Base-by-base conservation (phyloP, 1,140 invertebrate genomes). In the Leptinotarsa lineolata region DNA sequence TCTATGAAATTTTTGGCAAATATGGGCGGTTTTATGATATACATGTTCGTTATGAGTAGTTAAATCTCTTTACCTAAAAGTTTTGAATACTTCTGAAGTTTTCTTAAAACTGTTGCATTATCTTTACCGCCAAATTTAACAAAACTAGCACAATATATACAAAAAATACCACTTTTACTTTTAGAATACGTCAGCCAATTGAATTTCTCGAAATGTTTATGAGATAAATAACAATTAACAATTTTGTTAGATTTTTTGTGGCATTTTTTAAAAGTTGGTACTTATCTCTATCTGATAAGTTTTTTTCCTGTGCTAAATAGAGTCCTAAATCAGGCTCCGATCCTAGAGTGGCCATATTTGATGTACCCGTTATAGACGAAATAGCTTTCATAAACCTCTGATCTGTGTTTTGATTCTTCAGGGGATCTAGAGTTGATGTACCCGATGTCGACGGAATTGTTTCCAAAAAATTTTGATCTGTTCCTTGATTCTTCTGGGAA, bases 1-100 rank as follows among this genome's bases (percentile, higher is more conserved):
- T 46, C 6, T 64, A 72, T 64, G 18, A 72, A 72, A 59, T 69
- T 39, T 48, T 58, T 21, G 46, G 44, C 21, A 8, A 21, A 67
- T 21, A 71, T 16, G 16, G 46, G 21, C 70, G 15, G 61, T 24
- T 61, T 63, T 71, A 64, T 71, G 70, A 71, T 71, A 64, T 12
- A 22, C 12, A 48, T 64, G 15, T 66, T 65, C 45, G 20, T 66
- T 46, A 48, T 72, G 61, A 13, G n/a, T 67, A 66, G n/a, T 16
- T 67, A 72, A 48, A 30, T 22, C 30, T 39, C 39, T 46, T 44
- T 72, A 12, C 70, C 61, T 66, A 72, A 59, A 66, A 72, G 63
- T 18, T 72, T 72, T 46, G 69, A 60, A 71, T 63, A 71, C 13
- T 71, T 63, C 21, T 16, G 15, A 12, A 71, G 61, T 24, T 63